Conservation (phyloP, 2,888 invertebrate genomes). For the Stegophylla sp. region DNA sequence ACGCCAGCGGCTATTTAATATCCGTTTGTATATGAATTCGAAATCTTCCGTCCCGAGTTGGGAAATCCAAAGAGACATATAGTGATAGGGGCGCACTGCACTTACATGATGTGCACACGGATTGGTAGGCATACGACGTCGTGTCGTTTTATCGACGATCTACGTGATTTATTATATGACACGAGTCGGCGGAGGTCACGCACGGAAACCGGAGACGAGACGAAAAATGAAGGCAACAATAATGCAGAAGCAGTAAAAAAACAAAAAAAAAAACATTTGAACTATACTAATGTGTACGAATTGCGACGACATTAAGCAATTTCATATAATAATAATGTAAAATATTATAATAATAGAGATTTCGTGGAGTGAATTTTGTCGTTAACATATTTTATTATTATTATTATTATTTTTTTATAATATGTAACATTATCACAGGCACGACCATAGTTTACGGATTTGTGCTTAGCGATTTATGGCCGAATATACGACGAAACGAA, state of each 20-base stretch:
- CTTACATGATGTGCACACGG: slow-evolving; percentile 10
- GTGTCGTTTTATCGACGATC: slow-evolving; percentile 39
- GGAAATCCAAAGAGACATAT: no score
- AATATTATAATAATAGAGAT: background rate
- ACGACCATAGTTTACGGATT: background rate
- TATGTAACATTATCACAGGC: no score
- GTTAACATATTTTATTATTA: background rate
- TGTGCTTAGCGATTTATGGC: no score
- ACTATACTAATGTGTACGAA: slow-evolving; percentile 3
- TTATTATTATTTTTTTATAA: no score
- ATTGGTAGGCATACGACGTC: slow-evolving; percentile 19
- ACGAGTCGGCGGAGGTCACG: slow-evolving; percentile 5
- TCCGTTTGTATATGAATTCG: slow-evolving; percentile 3
- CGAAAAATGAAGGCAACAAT: background rate
- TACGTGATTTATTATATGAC: slow-evolving; percentile 47
- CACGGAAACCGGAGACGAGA: slow-evolving; percentile 17
- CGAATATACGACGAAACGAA: no score
- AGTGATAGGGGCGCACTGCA: slow-evolving; percentile 31
- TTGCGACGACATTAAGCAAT: background rate
- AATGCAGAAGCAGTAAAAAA: slow-evolving; percentile 45
- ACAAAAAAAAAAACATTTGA: no score
- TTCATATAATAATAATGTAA: background rate
- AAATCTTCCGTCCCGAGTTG: slow-evolving; percentile 2
- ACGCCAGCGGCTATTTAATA: no score
- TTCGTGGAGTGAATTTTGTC: background rate